Percentiles rank a stretch among this genome's conserved stretches.
These are phyloP conservation scores for Drosophila setosimentum DNA, from an alignment of 2,888 invertebrate genomes.

Conservation along the genomic window DNA sequence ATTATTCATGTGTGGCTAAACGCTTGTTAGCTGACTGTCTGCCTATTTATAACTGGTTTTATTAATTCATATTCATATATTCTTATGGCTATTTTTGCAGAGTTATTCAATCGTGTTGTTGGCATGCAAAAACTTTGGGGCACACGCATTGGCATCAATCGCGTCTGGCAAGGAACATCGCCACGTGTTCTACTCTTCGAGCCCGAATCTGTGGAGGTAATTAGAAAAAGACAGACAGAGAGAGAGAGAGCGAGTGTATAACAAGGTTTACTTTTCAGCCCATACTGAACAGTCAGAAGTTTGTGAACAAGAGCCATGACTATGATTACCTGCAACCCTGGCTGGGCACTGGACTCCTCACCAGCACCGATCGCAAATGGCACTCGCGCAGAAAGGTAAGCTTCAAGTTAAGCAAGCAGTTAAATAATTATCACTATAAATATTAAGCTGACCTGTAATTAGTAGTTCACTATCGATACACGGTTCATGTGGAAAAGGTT, in stretches of 20 bases:
- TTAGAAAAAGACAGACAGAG: constrained; percentile 1
- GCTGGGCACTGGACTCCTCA: constrained; percentile 87
- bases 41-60: constrained; percentile 29
- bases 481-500: background rate
- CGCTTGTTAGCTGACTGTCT: constrained; percentile 47
- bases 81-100: constrained; percentile 73
- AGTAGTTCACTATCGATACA: background rate
- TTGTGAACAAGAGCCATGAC: constrained; percentile 87
- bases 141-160: constrained; percentile 85
- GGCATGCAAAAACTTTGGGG: constrained; percentile 86
- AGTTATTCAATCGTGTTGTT: constrained; percentile 86
- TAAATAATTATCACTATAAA: background rate
- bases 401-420: background rate
- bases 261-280: constrained; percentile 82
- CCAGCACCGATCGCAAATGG: constrained; percentile 88
- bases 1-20: constrained; percentile 42
- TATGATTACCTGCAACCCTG: constrained; percentile 87
- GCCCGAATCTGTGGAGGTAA: constrained; percentile 86
- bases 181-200: constrained; percentile 86
- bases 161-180: constrained; percentile 86
- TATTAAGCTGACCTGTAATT: background rate
- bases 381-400: constrained; percentile 86
- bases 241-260: background rate
- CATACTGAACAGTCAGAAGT: constrained; percentile 87
- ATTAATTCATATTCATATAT: constrained; percentile 5